These are phyloP conservation scores for Meganola albula DNA, from an alignment of 2,888 invertebrate species.

Conservation along the genomic window DNA sequence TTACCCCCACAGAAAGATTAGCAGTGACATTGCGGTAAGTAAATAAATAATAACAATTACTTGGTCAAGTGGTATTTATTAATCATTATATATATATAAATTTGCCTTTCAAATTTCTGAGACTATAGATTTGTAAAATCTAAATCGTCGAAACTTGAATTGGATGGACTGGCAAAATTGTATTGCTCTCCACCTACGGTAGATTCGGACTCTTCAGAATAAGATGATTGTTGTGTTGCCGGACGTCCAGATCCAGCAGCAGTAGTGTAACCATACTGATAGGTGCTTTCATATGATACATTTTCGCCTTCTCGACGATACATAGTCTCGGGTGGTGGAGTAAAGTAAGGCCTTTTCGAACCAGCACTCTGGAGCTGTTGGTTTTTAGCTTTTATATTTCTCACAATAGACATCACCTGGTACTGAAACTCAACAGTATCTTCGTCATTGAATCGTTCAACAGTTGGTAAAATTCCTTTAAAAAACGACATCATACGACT, in stretches of 20 bases:
- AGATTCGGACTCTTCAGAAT: slow-evolving; percentile 5
- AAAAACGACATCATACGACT: slow-evolving; percentile 23
- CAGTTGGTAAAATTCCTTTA: slow-evolving; percentile 15
- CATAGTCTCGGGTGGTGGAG: slow-evolving; percentile 6
- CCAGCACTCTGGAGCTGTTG: too few relatives aligned
- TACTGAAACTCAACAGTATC: slow-evolving; percentile 26
- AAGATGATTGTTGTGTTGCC: slow-evolving; percentile 5
- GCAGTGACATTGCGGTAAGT: slow-evolving; percentile 19
- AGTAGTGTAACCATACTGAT: slow-evolving; percentile 19
- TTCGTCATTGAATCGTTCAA: slow-evolving; percentile 21
- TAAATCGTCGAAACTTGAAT: slow-evolving; percentile 13
- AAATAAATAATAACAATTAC: slow-evolving; percentile 10
- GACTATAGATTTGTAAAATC: slow-evolving; percentile 15
- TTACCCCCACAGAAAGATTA: slow-evolving; percentile 15
- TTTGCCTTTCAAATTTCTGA: slow-evolving; percentile 3
- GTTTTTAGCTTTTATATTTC: slow-evolving; percentile 22
- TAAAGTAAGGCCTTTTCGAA: slow-evolving; percentile 9
- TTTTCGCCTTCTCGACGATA: slow-evolving; percentile 8
- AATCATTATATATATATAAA: slow-evolving; percentile 10
- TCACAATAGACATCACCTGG: slow-evolving; percentile 15
- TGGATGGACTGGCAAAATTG: slow-evolving; percentile 13
- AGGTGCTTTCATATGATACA: slow-evolving; percentile 9
- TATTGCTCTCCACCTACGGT: slow-evolving; percentile 5
- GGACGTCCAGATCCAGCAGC: slow-evolving; percentile 15
- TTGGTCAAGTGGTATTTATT: slow-evolving; percentile 13